Percentiles rank a stretch among this genome's conserved stretches.
Conservation (phyloP, 2,797 vertebrate genomes). For the Thripadectes ignobilis region DNA sequence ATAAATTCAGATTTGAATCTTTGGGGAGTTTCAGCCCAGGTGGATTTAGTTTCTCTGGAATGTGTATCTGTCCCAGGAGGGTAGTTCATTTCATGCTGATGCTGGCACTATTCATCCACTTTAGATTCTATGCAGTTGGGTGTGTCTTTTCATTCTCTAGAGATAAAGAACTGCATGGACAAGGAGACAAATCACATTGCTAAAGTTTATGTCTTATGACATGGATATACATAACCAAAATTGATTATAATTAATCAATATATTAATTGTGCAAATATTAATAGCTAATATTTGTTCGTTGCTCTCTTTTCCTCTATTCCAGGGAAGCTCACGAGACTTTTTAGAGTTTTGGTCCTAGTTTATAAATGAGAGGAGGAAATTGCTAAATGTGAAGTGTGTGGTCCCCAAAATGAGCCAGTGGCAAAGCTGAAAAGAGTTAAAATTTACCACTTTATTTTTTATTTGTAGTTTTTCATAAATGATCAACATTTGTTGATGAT, state of each 20-base stretch:
- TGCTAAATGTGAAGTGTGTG: neutral
- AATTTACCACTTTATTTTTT: neutral
- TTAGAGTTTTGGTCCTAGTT: neutral
- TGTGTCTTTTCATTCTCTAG: neutral
- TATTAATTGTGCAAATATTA: neutral
- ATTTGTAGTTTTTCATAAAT: neutral
- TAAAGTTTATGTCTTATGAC: neutral
- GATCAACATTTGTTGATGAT: neutral
- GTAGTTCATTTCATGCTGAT: neutral
- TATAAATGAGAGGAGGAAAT: neutral
- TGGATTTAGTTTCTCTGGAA: neutral
- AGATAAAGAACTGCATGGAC: neutral
- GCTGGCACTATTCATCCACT: neutral
- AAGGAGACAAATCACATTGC: neutral
- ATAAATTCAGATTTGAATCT: neutral
- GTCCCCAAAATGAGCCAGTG: neutral
- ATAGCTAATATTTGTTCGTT: neutral
- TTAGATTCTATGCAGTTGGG: neutral
- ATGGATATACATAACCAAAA: neutral
- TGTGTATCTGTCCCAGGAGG: neutral
- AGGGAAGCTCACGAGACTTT: neutral
- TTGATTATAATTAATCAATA: neutral
- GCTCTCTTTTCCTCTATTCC: neutral
- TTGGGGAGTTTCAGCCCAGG: neutral
- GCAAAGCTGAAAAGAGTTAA: neutral